A percentile compares a stretch with the other conserved stretches of the same genome.
These are phyloP conservation scores for Chrysodeixis includens DNA, from an alignment of 2,888 invertebrate species.

Conservation along the genomic window DNA sequence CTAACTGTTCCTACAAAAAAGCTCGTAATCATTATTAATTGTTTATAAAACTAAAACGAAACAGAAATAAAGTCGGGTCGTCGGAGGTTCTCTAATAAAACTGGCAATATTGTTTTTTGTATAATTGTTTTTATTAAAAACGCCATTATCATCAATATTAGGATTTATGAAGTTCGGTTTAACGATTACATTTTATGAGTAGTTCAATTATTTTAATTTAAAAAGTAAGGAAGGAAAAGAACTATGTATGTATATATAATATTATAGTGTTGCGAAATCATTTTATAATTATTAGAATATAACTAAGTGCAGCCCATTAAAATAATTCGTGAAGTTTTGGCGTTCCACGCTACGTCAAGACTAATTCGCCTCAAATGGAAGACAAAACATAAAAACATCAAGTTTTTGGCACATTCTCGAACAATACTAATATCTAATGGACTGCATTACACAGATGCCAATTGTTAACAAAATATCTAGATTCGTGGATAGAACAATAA, in stretches of 20 bases:
- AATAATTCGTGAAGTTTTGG: constrained; percentile 54
- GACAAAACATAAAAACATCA: constrained; percentile 57
- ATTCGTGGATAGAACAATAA: constrained; percentile 82
- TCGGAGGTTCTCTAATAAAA: constrained; percentile 76
- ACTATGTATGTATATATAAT: constrained; percentile 75
- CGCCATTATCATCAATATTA: constrained; percentile 89
- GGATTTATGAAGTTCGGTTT: constrained; percentile 89
- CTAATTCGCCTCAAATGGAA: constrained; percentile 53
- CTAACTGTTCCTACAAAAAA: constrained; percentile 56
- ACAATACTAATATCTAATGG: constrained; percentile 72
- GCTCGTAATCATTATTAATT: constrained; percentile 41
- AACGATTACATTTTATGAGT: constrained; percentile 89
- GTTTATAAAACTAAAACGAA: constrained; percentile 27
- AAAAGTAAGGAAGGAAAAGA: constrained; percentile 84
- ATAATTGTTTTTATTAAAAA: constrained; percentile 89
- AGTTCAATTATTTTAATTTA: constrained; percentile 84
- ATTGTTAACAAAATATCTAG: constrained; percentile 77
- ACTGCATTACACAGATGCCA: constrained; percentile 84
- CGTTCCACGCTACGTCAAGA: constrained; percentile 58
- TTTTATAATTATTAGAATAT: constrained; percentile 61
- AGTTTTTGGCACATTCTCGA: constrained; percentile 78
- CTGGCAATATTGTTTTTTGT: constrained; percentile 81
- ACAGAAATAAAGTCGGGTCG: constrained; percentile 44
- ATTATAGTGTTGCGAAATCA: constrained; percentile 68
- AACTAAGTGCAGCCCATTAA: constrained; percentile 74